Conservation (phyloP, 2,797 vertebrate species). For the Pangasius krempfi region DNA sequence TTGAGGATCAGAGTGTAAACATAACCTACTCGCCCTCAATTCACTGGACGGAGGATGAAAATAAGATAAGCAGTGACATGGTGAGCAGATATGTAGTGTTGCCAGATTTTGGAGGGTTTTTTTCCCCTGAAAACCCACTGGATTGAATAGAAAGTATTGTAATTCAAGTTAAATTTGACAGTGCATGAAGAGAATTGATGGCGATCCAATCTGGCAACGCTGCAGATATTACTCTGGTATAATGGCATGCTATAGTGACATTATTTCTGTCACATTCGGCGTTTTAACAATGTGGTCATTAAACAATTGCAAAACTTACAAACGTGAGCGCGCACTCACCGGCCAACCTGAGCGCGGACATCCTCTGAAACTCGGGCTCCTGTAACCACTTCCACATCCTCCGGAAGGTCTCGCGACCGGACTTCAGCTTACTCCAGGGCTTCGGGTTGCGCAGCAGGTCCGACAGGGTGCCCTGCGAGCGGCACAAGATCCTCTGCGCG, state of each 20-base stretch:
- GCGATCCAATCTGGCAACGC: constrained; percentile 32
- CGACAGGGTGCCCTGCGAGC: constrained; percentile 95
- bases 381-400: constrained; percentile 99
- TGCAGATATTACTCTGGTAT: not conserved
- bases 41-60: constrained; percentile 15
- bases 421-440: constrained; percentile 99
- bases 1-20: constrained; percentile 7
- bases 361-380: constrained; percentile 96
- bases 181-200: not conserved
- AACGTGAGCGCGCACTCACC: constrained; percentile 76
- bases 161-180: not conserved
- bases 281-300: constrained; percentile 34
- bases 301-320: constrained; percentile 45
- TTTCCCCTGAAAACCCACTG: not conserved
- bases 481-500: constrained; percentile 95
- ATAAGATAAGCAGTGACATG: constrained; percentile 31
- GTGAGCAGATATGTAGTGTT: constrained; percentile 35
- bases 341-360: constrained; percentile 93
- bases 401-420: constrained; percentile 95
- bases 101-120: constrained; percentile 17
- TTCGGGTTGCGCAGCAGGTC: constrained; percentile 97
- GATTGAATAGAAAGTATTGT: not conserved
- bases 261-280: constrained; percentile 17
- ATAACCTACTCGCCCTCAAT: not conserved
- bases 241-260: constrained; percentile 14